Percentiles rank a stretch among this genome's conserved stretches.
phyloP scores from a whole-genome alignment of 2,113 vertebrate species.

The Mohoua ochrocephala region DNA sequence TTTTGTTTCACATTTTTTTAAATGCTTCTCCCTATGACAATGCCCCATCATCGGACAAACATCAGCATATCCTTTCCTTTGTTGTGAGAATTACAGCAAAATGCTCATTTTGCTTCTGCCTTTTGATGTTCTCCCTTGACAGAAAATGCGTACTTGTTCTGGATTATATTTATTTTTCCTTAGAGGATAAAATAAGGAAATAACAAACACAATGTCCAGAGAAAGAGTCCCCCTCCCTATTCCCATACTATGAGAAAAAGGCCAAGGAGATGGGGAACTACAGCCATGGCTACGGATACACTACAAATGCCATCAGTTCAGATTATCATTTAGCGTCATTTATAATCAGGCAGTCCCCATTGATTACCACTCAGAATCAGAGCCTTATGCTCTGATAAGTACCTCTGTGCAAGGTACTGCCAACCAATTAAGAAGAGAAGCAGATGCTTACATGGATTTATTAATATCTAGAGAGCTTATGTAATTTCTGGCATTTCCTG shows the following conservation, averaged over 20 bases:
- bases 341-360: background rate
- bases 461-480: background rate
- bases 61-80: background rate
- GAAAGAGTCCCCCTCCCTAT: background rate
- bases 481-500: conserved; percentile 45
- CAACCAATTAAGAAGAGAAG: background rate
- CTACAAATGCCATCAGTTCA: background rate
- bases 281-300: background rate
- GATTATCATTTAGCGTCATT: background rate
- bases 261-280: background rate
- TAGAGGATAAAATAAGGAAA: background rate
- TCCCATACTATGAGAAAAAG: background rate
- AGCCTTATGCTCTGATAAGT: background rate
- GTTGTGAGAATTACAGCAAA: background rate
- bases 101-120: background rate
- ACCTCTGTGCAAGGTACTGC: background rate
- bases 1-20: background rate
- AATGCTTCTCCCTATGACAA: background rate
- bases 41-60: background rate
- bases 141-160: background rate
- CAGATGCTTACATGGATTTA: background rate
- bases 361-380: background rate
- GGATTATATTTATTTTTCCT: background rate
- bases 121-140: background rate
- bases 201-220: background rate